Evolutionary conservation across 2,797 vertebrate species (phyloP), one percentile per base, ranked within the genome.

Genomic region (Alosa sapidissima): DNA sequence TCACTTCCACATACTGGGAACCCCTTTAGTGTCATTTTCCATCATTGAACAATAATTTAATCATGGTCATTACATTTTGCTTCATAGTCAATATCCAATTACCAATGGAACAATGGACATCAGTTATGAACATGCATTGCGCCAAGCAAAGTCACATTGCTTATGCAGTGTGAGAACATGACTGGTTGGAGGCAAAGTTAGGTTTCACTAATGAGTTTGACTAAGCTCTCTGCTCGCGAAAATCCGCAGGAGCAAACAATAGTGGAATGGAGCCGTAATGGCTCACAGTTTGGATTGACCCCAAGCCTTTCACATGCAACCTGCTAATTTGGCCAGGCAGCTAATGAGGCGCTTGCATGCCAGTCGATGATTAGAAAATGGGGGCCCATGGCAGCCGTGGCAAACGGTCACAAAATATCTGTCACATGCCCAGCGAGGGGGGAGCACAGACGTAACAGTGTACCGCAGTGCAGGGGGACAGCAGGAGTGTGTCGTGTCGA

Each of bases 281-380:
- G 41, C 41, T 90, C 90, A 84, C 14, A 86, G 84, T 91, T 85
- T 92, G 91, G 85, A 86, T 88, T 85, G 84, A 91, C 87, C 85
- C 91, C 91, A 87, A 82, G 90, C 87, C 84, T 84, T 93, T 95
- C 93, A 94, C 93, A 94, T 93, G 94, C 93, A 93, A 92, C 84
- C 89, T 88, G 89, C 90, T 94, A 94, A 95, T 94, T 95, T 84
- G 28, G 84, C 89, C 62, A 88, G 84, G 84, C 86, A 81, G 0
- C 89, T 96, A 95, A 95, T 91, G 89, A 91, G 88, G 89, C 9
- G 81, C 86, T 96, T 95, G 95, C 94, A 87, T 97, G 96, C 94
- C 90, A 94, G 65, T 89, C 75, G 45, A 82, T 95, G 92, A 94
- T 95, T 95, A 96, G 89, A 90, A 81, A 45, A 45, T 13, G 36